Evolutionary conservation across 2,797 vertebrate genomes (phyloP).

Genomic region (Amblyraja radiata): DNA sequence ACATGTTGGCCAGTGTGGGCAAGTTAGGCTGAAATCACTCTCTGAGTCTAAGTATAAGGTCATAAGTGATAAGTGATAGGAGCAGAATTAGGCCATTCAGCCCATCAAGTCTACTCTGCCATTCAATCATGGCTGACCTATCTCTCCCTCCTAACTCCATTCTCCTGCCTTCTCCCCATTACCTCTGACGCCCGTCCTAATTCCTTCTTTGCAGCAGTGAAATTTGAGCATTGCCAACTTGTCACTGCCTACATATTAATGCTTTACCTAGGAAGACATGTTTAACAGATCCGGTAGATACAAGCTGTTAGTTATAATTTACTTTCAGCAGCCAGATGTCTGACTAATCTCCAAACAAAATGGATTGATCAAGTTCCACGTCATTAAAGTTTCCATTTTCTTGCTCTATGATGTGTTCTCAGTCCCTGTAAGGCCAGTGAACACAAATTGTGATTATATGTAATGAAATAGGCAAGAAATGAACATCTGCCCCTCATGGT

Average conservation of each 20-base stretch:
- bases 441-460: background rate
- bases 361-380: background rate
- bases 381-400: background rate
- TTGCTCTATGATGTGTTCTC: no score
- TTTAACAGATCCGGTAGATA: background rate
- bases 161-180: no score
- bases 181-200: no score
- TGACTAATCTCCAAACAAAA: background rate
- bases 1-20: no score
- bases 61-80: no score
- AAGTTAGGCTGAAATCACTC: no score
- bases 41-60: no score
- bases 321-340: background rate
- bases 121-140: no score
- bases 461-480: no score
- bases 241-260: background rate
- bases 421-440: background rate
- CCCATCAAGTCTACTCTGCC: no score
- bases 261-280: background rate
- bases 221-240: background rate
- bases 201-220: background rate
- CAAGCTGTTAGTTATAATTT: background rate
- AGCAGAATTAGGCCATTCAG: no score
- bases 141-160: no score
- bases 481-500: background rate